phyloP scores from a whole-genome alignment of 2,888 invertebrate genomes.

The Germaria angustata region DNA sequence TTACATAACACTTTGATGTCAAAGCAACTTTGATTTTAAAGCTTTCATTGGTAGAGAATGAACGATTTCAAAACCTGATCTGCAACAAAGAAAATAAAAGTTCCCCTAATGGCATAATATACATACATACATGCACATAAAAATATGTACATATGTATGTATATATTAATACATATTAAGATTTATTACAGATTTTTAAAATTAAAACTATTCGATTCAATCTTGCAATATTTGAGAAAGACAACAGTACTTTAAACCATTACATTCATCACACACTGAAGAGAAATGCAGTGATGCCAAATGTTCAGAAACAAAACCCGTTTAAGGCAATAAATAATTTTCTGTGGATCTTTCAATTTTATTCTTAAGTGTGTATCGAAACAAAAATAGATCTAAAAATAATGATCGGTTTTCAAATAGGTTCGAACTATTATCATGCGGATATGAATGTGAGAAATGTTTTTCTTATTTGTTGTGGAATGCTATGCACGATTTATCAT shows the following conservation, averaged over 20 bases:
- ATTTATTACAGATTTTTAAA: too few relatives aligned
- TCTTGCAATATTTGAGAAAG: background rate
- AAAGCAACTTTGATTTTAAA: background rate
- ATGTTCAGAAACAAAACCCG: too few relatives aligned
- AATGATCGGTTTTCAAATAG: too few relatives aligned
- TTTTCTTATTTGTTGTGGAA: too few relatives aligned
- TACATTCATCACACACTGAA: background rate
- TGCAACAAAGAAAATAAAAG: background rate
- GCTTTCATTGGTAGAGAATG: background rate
- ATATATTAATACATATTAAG: background rate
- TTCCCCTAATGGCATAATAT: background rate
- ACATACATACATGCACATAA: background rate
- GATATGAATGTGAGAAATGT: too few relatives aligned
- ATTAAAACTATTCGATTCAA: too few relatives aligned
- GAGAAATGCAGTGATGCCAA: background rate
- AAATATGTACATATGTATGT: background rate
- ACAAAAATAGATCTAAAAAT: too few relatives aligned
- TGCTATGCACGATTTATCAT: too few relatives aligned
- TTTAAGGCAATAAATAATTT: too few relatives aligned
- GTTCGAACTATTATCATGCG: too few relatives aligned
- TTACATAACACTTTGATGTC: background rate
- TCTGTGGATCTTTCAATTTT: too few relatives aligned
- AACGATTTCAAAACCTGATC: background rate
- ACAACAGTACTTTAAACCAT: background rate
- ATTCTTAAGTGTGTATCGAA: too few relatives aligned